These are phyloP conservation scores for Meloidogyne hapla DNA, from an alignment of 1,140 invertebrate species.

Conservation along the genomic window DNA sequence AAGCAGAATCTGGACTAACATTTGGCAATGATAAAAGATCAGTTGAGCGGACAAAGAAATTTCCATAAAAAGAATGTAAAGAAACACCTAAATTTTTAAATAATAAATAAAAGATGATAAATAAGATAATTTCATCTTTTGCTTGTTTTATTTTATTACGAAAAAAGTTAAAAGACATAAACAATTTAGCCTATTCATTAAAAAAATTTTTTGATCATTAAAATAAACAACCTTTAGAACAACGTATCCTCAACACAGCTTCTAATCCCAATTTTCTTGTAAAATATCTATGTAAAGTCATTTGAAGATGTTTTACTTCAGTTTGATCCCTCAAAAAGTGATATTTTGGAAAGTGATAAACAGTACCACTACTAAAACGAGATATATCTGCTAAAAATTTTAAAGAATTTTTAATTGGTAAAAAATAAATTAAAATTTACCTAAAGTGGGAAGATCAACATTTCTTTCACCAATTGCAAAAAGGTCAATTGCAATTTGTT, in stretches of 20 bases:
- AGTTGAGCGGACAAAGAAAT: slow-evolving; percentile 96
- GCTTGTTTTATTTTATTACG: no score
- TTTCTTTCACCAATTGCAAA: slow-evolving; percentile 91
- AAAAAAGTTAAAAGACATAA: no score
- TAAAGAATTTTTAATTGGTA: not conserved
- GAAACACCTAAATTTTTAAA: slow-evolving; percentile 69
- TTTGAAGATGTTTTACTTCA: slow-evolving; percentile 75
- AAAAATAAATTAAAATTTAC: slow-evolving; percentile 70
- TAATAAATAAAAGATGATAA: no score
- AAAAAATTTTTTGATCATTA: no score
- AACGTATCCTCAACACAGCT: slow-evolving; percentile 93
- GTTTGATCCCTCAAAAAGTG: slow-evolving; percentile 73
- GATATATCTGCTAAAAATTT: slow-evolving; percentile 69
- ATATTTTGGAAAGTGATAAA: slow-evolving; percentile 88
- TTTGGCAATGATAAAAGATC: slow-evolving; percentile 93
- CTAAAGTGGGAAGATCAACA: slow-evolving; percentile 86
- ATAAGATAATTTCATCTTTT: no score
- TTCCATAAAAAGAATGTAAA: slow-evolving; percentile 97
- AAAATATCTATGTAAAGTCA: slow-evolving; percentile 82
- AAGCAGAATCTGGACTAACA: slow-evolving; percentile 94
- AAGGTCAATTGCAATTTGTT: slow-evolving; percentile 91
- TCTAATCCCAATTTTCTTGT: slow-evolving; percentile 97
- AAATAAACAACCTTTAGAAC: slow-evolving; percentile 73
- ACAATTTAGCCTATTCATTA: no score
- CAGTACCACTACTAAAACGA: slow-evolving; percentile 88